These are phyloP conservation scores for Saxicola maurus DNA, from an alignment of 2,797 vertebrate genomes.

Conservation along the genomic window DNA sequence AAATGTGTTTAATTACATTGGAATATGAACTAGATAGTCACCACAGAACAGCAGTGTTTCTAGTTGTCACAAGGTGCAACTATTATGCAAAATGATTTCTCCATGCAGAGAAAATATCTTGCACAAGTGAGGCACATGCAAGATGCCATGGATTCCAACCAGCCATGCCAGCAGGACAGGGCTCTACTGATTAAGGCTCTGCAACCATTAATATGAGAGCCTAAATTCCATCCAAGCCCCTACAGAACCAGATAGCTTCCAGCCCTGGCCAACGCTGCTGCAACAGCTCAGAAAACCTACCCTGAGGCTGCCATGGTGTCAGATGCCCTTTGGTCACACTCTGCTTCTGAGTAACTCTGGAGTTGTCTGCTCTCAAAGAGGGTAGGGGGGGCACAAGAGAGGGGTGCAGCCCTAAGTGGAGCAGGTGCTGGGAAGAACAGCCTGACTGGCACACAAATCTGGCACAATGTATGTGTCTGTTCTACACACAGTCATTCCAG, in stretches of 20 bases:
- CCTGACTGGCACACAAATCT: background rate
- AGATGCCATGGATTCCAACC: background rate
- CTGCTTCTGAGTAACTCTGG: background rate
- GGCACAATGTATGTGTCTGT: accelerated
- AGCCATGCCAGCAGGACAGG: background rate
- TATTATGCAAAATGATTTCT: background rate
- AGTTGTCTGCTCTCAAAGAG: background rate
- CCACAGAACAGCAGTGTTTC: background rate
- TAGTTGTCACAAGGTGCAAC: background rate
- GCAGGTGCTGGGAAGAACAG: background rate
- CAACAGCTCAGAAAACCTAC: background rate
- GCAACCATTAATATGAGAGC: background rate
- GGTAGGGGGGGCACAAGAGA: background rate
- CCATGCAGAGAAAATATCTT: background rate
- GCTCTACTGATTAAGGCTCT: background rate
- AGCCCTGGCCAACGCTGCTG: background rate
- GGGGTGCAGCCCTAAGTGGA: background rate
- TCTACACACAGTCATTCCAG: background rate
- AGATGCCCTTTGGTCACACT: background rate
- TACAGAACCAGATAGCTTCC: background rate
- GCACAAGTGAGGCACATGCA: background rate
- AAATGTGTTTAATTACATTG: background rate
- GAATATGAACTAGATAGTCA: background rate
- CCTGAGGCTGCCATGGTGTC: background rate
- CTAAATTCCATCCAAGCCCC: background rate